A percentile compares a stretch with the other conserved stretches of the same genome.
These are phyloP conservation scores for Trissolcus basalis DNA, from an alignment of 1,140 invertebrate species.

Conservation along the genomic window DNA sequence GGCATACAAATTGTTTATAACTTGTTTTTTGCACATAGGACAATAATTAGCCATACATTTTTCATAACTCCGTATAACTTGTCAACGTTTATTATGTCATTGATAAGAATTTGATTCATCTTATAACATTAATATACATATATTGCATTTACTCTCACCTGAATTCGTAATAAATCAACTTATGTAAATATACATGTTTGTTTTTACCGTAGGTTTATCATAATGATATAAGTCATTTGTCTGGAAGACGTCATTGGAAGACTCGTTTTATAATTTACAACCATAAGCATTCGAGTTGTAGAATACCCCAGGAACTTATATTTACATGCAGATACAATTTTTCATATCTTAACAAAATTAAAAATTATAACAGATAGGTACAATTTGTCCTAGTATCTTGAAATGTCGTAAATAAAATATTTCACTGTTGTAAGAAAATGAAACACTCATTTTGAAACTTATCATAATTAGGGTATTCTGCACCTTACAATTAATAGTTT, in stretches of 20 bases:
- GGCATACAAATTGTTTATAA: too few species aligned
- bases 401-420: too few species aligned
- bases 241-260: constrained; percentile 56
- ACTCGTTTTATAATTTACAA: constrained; percentile 44
- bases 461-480: neutral
- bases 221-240: constrained; percentile 34
- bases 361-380: neutral
- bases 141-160: constrained; percentile 23
- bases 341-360: neutral
- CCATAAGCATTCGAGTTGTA: constrained; percentile 19
- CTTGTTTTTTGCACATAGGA: constrained; percentile 37
- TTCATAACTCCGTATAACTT: constrained; percentile 40
- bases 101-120: constrained; percentile 34
- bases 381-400: too few species aligned
- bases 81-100: constrained; percentile 49
- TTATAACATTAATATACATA: constrained; percentile 55
- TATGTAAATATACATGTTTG: constrained; percentile 44
- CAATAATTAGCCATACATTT: constrained; percentile 32
- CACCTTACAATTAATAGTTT: constrained; percentile 33
- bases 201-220: constrained; percentile 13
- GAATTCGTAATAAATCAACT: constrained; percentile 41
- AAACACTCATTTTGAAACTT: too few species aligned
- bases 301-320: constrained; percentile 25
- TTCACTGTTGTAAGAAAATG: too few species aligned
- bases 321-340: neutral